Evolutionary conservation across 2,113 vertebrate genomes (phyloP).

Genomic region (Prunella fulvescens): DNA sequence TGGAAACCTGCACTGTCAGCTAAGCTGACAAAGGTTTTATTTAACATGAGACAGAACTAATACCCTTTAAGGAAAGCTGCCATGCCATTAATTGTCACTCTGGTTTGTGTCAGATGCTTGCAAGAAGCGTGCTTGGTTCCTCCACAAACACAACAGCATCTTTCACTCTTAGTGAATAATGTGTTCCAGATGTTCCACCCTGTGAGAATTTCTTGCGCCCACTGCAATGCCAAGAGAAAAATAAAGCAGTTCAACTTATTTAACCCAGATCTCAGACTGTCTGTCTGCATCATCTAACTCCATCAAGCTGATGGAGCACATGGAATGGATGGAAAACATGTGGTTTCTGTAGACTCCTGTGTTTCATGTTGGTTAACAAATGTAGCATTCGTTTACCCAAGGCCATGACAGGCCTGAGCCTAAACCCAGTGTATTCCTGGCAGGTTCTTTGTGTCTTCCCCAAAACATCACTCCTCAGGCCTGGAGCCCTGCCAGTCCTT

Average conservation of each 20-base stretch:
- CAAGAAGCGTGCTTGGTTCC: constrained; percentile 41
- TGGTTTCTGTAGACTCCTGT: constrained; percentile 25
- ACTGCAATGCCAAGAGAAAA: constrained; percentile 41
- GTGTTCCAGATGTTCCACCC: constrained; percentile 41
- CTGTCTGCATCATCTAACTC: constrained; percentile 62
- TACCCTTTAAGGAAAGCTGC: constrained; percentile 35
- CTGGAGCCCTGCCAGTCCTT: background rate
- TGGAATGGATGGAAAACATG: constrained; percentile 49
- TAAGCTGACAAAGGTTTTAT: constrained; percentile 23
- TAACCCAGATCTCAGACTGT: constrained; percentile 67
- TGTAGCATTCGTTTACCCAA: background rate
- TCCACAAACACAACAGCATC: constrained; percentile 53
- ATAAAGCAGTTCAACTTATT: constrained; percentile 60
- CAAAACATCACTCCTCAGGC: background rate
- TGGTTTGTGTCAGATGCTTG: constrained; percentile 55
- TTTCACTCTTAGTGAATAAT: constrained; percentile 52
- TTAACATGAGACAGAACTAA: constrained; percentile 23
- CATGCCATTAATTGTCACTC: constrained; percentile 28
- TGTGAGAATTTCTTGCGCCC: constrained; percentile 51
- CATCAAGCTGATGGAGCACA: constrained; percentile 51
- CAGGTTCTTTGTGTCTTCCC: background rate
- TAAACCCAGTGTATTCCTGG: background rate
- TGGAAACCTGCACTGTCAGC: constrained; percentile 1
- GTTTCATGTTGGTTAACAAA: constrained; percentile 49
- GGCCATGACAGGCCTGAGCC: background rate